Conservation (phyloP, 2,113 vertebrate genomes). For the Bubo scandiacus region DNA sequence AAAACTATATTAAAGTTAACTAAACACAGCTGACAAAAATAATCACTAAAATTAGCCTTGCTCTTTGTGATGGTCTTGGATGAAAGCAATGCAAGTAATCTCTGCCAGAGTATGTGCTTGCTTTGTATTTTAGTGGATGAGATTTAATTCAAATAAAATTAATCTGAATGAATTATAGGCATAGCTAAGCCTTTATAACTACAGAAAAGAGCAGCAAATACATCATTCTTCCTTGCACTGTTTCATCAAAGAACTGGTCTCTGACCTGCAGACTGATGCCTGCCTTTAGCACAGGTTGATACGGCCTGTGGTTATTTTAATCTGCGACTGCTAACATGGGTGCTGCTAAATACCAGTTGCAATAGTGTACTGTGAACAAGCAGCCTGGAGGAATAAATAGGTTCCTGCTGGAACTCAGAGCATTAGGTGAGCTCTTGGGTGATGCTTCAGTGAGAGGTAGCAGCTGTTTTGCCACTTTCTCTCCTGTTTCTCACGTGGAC, state of each 20-base stretch:
- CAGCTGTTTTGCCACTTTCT: background rate
- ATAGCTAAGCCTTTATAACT: background rate
- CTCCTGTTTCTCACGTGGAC: background rate
- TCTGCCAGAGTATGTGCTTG: background rate
- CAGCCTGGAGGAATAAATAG: background rate
- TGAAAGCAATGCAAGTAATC: background rate
- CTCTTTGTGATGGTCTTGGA: background rate
- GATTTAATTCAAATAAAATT: background rate
- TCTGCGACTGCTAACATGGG: background rate
- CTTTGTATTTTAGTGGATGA: background rate
- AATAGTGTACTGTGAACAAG: background rate
- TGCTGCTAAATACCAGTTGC: background rate
- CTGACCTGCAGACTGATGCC: background rate
- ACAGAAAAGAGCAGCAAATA: background rate
- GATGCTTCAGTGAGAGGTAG: background rate
- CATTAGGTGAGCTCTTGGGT: background rate
- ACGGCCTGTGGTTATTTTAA: background rate
- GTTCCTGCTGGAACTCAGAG: background rate
- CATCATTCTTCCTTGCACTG: background rate
- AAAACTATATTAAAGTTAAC: background rate
- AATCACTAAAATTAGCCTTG: background rate
- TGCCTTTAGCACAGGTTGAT: background rate
- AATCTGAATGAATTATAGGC: background rate
- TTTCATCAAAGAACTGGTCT: background rate
- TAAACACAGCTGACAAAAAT: background rate